These are phyloP conservation scores for Drosophila subquinaria DNA, from an alignment of 2,888 invertebrate genomes.

Conservation along the genomic window DNA sequence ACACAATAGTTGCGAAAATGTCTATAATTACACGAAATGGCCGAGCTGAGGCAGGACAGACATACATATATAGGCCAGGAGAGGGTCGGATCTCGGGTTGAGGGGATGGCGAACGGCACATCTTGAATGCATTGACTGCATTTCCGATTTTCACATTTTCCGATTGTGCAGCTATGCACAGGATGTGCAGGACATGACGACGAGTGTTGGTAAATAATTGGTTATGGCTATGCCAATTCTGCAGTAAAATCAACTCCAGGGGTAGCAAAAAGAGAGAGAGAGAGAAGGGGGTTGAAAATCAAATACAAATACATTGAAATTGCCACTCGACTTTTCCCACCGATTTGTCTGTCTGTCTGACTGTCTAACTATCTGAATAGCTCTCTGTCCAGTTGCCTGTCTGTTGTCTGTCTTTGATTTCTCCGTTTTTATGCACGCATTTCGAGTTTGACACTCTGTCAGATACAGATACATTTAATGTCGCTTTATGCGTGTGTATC, in stretches of 20 bases:
- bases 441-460: slow-evolving; percentile 72
- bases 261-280: slow-evolving; percentile 8
- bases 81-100: neutral
- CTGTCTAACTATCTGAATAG: slow-evolving; percentile 3
- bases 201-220: slow-evolving; percentile 77
- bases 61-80: neutral
- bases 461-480: slow-evolving; percentile 64
- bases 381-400: slow-evolving; percentile 9
- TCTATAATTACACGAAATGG: slow-evolving; percentile 72
- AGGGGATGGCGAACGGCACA: slow-evolving; percentile 38
- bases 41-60: neutral
- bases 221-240: slow-evolving; percentile 60
- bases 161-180: slow-evolving; percentile 48
- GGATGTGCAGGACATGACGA: slow-evolving; percentile 55
- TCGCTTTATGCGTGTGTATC: slow-evolving; percentile 48
- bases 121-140: slow-evolving; percentile 66
- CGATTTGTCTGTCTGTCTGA: slow-evolving; percentile 24
- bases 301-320: slow-evolving; percentile 58
- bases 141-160: slow-evolving; percentile 62
- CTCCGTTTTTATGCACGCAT: slow-evolving; percentile 76
- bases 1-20: slow-evolving; percentile 77
- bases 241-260: slow-evolving; percentile 24
- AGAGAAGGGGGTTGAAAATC: slow-evolving; percentile 32
- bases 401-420: slow-evolving; percentile 49
- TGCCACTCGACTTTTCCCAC: slow-evolving; percentile 66